Percentiles rank a stretch among this genome's conserved stretches.
These are phyloP conservation scores for Euthynnus affinis DNA, from an alignment of 2,797 vertebrate genomes.

Conservation along the genomic window DNA sequence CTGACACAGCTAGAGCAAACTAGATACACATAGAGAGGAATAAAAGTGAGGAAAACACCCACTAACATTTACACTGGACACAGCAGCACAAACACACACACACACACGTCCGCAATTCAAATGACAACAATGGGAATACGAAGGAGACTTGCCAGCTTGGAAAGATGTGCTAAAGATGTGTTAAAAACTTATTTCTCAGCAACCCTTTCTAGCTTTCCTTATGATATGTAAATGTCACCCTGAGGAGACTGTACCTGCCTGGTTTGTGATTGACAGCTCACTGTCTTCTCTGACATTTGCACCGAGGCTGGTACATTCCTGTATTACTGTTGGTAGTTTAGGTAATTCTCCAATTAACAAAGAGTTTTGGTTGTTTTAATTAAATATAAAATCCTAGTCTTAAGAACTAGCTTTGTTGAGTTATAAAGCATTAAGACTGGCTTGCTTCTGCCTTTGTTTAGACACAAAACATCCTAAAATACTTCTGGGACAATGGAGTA, in stretches of 20 bases:
- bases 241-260: background rate
- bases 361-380: background rate
- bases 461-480: no score
- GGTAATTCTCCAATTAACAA: background rate
- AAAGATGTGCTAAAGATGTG: no score
- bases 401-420: no score
- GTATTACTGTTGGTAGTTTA: no score
- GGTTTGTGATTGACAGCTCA: background rate
- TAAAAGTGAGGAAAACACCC: conserved; percentile 47
- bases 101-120: background rate
- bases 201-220: background rate
- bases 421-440: no score
- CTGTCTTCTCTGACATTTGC: no score
- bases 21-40: conserved; percentile 1
- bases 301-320: background rate
- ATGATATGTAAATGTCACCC: background rate
- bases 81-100: background rate
- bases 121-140: conserved; percentile 5
- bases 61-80: conserved; percentile 33
- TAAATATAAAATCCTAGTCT: background rate
- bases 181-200: background rate
- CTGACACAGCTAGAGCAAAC: conserved; percentile 1
- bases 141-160: background rate
- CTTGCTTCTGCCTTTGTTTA: background rate
- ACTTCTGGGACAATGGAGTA: no score